Conservation (phyloP, 2,888 invertebrate species). For the Caenorhabditis plicata region DNA sequence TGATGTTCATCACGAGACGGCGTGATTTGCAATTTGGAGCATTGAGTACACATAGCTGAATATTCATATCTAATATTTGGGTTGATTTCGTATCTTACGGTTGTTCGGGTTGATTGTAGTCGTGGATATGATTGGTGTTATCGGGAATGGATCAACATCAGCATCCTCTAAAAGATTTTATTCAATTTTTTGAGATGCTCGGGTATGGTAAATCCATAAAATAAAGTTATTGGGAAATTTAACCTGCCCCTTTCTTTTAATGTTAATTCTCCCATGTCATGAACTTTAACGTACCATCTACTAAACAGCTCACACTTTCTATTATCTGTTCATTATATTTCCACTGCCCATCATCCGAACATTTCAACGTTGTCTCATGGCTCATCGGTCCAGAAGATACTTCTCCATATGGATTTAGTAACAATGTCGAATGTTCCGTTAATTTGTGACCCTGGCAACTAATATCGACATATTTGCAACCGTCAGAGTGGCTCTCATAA, state of each 20-base stretch:
- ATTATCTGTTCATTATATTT: constrained; percentile 14
- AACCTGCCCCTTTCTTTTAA: no score
- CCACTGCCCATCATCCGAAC: constrained; percentile 25
- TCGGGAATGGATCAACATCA: background rate
- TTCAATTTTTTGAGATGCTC: no score
- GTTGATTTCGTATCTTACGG: no score
- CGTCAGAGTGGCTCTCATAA: constrained; percentile 13
- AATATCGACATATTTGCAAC: constrained; percentile 32
- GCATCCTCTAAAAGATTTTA: no score
- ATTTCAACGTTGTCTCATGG: constrained; percentile 17
- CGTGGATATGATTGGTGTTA: background rate
- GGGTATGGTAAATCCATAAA: no score
- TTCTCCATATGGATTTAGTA: constrained; percentile 17
- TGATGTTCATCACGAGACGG: no score
- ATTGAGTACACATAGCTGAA: constrained; percentile 26
- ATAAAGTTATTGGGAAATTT: no score
- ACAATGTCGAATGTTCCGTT: constrained; percentile 18
- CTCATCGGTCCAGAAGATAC: constrained; percentile 6
- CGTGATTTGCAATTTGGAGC: no score
- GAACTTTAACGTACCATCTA: constrained; percentile 9
- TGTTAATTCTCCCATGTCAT: no score
- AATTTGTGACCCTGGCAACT: constrained; percentile 25
- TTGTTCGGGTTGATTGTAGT: no score
- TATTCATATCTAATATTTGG: no score
- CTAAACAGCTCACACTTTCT: constrained; percentile 23